Evolutionary conservation across 2,113 vertebrate genomes (phyloP).

Genomic region (Brachypteracias leptosomus): DNA sequence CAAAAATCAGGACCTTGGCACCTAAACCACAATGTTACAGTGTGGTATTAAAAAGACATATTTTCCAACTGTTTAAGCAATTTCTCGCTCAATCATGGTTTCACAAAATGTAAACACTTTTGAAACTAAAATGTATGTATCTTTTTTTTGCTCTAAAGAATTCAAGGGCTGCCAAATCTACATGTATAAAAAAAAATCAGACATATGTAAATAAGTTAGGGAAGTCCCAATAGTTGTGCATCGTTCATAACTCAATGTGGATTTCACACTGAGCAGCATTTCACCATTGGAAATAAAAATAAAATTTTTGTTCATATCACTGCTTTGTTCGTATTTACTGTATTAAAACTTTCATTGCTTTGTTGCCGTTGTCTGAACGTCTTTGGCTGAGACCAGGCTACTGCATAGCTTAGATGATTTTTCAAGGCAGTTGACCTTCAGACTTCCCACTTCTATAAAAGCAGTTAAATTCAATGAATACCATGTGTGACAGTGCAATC

Average conservation of each 20-base stretch:
- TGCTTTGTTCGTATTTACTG: conserved; percentile 68
- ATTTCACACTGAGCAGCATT: conserved; percentile 73
- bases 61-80: conserved; percentile 46
- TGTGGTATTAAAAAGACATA: conserved; percentile 59
- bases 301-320: conserved; percentile 74
- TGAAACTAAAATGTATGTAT: conserved; percentile 40
- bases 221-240: conserved; percentile 70
- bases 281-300: conserved; percentile 74
- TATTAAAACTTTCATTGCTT: conserved; percentile 11
- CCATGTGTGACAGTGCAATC: not conserved
- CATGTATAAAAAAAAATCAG: conserved; percentile 15
- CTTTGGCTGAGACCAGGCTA: not conserved
- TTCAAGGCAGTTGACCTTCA: not conserved
- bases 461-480: not conserved
- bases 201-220: conserved; percentile 69
- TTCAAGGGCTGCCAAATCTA: conserved; percentile 70
- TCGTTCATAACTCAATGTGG: conserved; percentile 72
- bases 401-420: not conserved
- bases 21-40: conserved; percentile 30
- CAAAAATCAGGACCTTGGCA: conserved; percentile 35
- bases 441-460: not conserved
- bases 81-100: conserved; percentile 57
- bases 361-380: not conserved
- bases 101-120: conserved; percentile 67
- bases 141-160: conserved; percentile 62